Base-by-base conservation (phyloP, 1,140 invertebrate species). In the Camponotus pennsylvanicus region DNA sequence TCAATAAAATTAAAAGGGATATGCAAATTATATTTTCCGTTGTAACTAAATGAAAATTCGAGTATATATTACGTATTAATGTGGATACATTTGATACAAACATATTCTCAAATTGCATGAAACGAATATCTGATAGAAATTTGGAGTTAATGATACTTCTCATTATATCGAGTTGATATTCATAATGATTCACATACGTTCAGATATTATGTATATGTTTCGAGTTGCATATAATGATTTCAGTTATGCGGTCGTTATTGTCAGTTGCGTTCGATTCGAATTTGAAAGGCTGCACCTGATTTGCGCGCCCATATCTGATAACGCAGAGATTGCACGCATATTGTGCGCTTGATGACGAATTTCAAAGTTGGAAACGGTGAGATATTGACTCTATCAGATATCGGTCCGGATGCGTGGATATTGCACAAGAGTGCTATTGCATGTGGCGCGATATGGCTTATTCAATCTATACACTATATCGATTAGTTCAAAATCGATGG, bases 361-460 rank as follows among this genome's bases (percentile, higher is more conserved):
- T 69, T 13, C n/a, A 57, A 80, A 40, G 34, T 69, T 57, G 32
- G 37, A 1, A 15, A 15, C 21, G 34, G 5, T 8, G 37, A 57
- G 34, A 80, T 57, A 71, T 27, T 13, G 49, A 32, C 18, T 9
- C 63, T 80, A 80, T 80, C 78, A 42, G 77, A 57, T 70, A 70
- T 70, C 77, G 27, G 40, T 64, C n/a, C 21, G 64, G 49, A 77
- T 42, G 27, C 18, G 40, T 21, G 42, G 32, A 55, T 57, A 79
- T 61, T 55, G 21, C 45, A 13, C n/a, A 4, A 15, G 11, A 21
- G 34, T 27, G 63, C 57, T 49, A 32, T n/a, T 32, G 49, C 37
- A 21, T 69, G 49, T n/a, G 66, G 15, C 15, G 45, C 78, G 45
- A 57, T 71, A 59, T 2, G 42, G 49, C 15, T 66, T 32, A 40